Base-by-base conservation (phyloP, 2,888 invertebrate species). In the Apoderus coryli region DNA sequence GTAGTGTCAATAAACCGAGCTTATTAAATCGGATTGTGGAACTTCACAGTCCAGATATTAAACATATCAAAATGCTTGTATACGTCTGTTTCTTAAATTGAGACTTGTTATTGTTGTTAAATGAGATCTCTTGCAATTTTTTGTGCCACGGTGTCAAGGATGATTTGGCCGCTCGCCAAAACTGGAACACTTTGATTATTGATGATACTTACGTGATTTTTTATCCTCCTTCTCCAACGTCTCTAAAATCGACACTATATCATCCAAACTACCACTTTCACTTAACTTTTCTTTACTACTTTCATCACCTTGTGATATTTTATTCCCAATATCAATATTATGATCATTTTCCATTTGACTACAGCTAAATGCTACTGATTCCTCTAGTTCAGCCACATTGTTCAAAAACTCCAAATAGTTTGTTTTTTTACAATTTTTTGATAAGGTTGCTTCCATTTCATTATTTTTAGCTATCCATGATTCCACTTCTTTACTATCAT, bases 191-290 rank as follows among this genome's bases (percentile, higher is more conserved):
- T n/a, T n/a, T n/a, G n/a, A n/a, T n/a, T n/a, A n/a, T n/a, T n/a
- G n/a, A n/a, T n/a, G n/a, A 4, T 31, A 47, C 50, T 48, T 46
- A 58, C 58, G 54, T 16, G 57, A 55, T 40, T 54, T 56, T 38
- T 54, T 51, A 40, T 60, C 59, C 45, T 61, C 60, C 32, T 53
- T 52, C 45, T 63, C 63, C 15, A 64, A 42, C 30, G 56, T 59
- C 45, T 61, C 54, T 6, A 64, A 44, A 37, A 64, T 61, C 3
- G 55, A 54, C 6, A 57, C 54, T 24, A 63, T 57, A 40, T 64
- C 64, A 33, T 63, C 59, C 36, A 56, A 57, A 34, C 59, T 56
- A 10, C 39, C 44, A 25, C 34, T 37, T 12, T 32, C 23, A 27
- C 38, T 43, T 4, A 26, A 31, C 23, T 41, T 38, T 29, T 39